phyloP scores from a whole-genome alignment of 2,797 vertebrate species.

The Clarias platycephalus region DNA sequence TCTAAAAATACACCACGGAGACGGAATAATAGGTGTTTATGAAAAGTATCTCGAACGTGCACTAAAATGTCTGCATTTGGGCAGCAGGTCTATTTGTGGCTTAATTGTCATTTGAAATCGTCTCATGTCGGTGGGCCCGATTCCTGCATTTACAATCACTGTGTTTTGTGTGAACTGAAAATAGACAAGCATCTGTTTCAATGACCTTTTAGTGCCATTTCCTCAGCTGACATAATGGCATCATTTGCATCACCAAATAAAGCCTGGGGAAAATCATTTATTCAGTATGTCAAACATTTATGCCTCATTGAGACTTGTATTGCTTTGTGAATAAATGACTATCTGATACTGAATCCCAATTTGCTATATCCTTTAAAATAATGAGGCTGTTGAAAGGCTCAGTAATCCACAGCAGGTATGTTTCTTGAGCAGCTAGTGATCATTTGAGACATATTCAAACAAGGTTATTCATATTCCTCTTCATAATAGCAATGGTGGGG shows the following conservation, averaged over 20 bases:
- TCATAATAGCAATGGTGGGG: background rate
- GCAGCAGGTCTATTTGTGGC: constrained; percentile 8
- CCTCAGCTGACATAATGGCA: constrained; percentile 25
- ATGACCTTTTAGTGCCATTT: constrained; percentile 31
- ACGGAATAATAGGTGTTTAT: constrained; percentile 18
- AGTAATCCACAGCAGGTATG: background rate
- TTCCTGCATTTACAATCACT: constrained; percentile 6
- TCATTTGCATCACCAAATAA: constrained; percentile 37
- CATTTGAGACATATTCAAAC: background rate
- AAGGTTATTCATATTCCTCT: background rate
- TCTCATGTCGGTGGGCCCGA: background rate
- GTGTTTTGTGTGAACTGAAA: constrained; percentile 11
- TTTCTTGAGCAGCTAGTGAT: background rate
- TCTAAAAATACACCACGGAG: constrained; percentile 17
- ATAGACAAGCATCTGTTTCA: constrained; percentile 28
- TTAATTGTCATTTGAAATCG: background rate
- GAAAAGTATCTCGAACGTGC: constrained; percentile 11
- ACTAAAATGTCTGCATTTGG: constrained; percentile 8
- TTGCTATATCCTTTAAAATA: background rate
- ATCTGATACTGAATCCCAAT: constrained; percentile 7
- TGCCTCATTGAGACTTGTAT: constrained; percentile 14
- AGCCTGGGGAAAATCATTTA: constrained; percentile 2
- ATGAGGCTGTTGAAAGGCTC: background rate
- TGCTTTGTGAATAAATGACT: constrained; percentile 22
- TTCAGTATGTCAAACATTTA: constrained; percentile 8